Evolutionary conservation across 1,140 invertebrate species (phyloP), one percentile per base, ranked within the genome.

Genomic region (Drosophila varians): DNA sequence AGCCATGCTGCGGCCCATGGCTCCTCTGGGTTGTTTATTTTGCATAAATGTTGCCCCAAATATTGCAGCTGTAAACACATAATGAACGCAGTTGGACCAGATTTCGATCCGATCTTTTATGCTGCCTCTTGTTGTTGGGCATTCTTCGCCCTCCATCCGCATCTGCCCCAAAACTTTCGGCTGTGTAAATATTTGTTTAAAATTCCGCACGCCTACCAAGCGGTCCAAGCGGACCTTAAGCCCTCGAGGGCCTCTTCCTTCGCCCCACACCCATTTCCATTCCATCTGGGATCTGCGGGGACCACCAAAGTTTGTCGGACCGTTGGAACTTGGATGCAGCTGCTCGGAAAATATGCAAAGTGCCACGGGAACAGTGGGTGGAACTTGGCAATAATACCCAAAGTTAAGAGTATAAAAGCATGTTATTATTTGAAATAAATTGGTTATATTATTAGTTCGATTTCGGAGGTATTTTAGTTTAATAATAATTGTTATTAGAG

Each of bases 11-110:
- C 36, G 36, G 36, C 12, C 36, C 36, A 38, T 38, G 38, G 52
- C 45, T 25, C 28, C 58, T 47, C 16, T 25, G 51, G 19, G 51
- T 65, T 86, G 82, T 87, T 87, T 87, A 82, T 87, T 87, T 87
- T 87, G 82, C 82, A 87, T 87, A 87, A 87, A 87, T 87, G 82
- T 87, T 87, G 82, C 82, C 82, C 82, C 82, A 87, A 87, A 87
- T 87, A 87, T 87, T 79, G 82, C 82, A 87, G 82, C 82, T 87
- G 82, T 87, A 87, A 87, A 87, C 82, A 87, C 77, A 87, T 74
- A 80, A 71, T 76, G 80, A 76, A 62, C 56, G 60, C 72, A 58
- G 72, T 68, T 53, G 60, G 60, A 66, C 26, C 75, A 65, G 42
- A 49, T 55, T 19, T 64, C 51, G n/a, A 38, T 56, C 25, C 42